Conservation (phyloP, 2,113 vertebrate species). For the Halichoeres trimaculatus region DNA sequence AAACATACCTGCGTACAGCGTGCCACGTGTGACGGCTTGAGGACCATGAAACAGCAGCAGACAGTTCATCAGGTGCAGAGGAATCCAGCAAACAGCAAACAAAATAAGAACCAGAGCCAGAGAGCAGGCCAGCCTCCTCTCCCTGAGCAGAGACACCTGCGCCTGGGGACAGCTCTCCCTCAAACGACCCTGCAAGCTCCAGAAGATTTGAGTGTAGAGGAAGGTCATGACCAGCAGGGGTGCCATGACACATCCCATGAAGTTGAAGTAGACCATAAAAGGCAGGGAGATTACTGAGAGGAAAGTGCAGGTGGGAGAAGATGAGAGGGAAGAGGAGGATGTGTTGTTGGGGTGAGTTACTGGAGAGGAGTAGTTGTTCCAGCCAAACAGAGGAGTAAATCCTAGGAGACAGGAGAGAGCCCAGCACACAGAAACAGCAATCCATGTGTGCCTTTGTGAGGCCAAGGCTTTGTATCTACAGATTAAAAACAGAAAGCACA, state of each 20-base stretch:
- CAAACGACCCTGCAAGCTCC: constrained; percentile 67
- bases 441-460: constrained; percentile 60
- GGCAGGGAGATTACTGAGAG: constrained; percentile 67
- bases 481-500: background rate
- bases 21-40: constrained; percentile 26
- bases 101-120: constrained; percentile 72
- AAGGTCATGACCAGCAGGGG: constrained; percentile 75
- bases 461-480: constrained; percentile 69
- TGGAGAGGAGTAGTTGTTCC: constrained; percentile 50
- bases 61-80: constrained; percentile 77
- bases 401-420: constrained; percentile 69
- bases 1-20: constrained; percentile 62
- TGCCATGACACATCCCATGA: constrained; percentile 69
- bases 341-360: constrained; percentile 20
- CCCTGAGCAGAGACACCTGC: constrained; percentile 63
- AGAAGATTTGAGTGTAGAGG: constrained; percentile 72
- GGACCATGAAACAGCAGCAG: constrained; percentile 48
- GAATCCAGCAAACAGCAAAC: constrained; percentile 76
- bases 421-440: constrained; percentile 68
- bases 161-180: constrained; percentile 57
- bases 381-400: constrained; percentile 72
- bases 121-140: constrained; percentile 72
- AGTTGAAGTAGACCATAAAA: constrained; percentile 82
- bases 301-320: constrained; percentile 65
- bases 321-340: constrained; percentile 23